Percentiles rank a stretch among this genome's conserved stretches.
Conservation (phyloP, 2,888 invertebrate species). For the Drosophila borborema region DNA sequence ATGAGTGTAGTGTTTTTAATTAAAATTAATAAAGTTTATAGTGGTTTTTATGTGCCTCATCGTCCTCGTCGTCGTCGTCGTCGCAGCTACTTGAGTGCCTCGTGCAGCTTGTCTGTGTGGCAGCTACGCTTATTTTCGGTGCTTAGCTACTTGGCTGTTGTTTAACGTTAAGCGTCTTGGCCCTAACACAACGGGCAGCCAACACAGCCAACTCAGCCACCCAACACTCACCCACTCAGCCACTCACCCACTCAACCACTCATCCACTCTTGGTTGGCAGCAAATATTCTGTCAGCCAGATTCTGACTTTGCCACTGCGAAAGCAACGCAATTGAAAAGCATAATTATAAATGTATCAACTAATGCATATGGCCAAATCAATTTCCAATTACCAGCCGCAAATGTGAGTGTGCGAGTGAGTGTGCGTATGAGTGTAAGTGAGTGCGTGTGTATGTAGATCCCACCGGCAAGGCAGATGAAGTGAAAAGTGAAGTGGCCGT, state of each 20-base stretch:
- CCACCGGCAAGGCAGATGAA: constrained; percentile 55
- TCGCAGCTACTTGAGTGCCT: constrained; percentile 11
- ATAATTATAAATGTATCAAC: constrained; percentile 74
- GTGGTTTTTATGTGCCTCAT: constrained; percentile 64
- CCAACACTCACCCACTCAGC: background rate
- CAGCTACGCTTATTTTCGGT: constrained; percentile 38
- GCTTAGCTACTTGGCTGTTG: constrained; percentile 43
- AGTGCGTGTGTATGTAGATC: background rate
- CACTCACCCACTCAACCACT: background rate
- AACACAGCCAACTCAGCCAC: background rate
- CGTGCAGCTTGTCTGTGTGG: constrained; percentile 2
- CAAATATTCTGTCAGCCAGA: background rate
- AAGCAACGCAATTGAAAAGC: constrained; percentile 58
- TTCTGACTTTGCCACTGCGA: constrained; percentile 45
- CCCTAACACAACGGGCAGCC: constrained; percentile 9
- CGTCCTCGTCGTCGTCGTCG: constrained; percentile 5
- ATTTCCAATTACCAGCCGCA: constrained; percentile 66
- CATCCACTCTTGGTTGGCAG: background rate
- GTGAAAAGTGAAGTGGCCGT: constrained; percentile 71
- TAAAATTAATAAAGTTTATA: constrained; percentile 80
- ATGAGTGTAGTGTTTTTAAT: constrained; percentile 79
- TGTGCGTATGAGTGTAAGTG: constrained; percentile 1
- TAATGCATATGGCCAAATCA: constrained; percentile 75
- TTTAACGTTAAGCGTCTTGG: constrained; percentile 24
- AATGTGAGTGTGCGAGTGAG: background rate